These are phyloP conservation scores for Vulpes ferrilata DNA, from an alignment of 2,113 vertebrate species.

Conservation along the genomic window DNA sequence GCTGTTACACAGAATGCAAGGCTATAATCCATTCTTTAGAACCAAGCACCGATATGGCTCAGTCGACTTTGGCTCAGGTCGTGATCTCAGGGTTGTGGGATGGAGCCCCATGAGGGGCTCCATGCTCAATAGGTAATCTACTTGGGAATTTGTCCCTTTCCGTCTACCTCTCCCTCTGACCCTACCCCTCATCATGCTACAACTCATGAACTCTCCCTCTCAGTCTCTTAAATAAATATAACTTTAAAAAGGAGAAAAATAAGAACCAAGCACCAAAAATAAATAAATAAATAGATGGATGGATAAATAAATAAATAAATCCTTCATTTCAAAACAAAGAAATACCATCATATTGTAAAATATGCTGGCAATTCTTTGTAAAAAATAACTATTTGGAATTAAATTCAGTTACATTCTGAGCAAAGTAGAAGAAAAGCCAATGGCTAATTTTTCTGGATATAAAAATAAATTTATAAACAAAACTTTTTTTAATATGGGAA, in stretches of 20 bases:
- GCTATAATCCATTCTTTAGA: neutral
- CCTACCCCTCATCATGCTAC: neutral
- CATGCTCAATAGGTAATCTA: neutral
- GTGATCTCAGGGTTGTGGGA: neutral
- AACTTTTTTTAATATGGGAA: neutral
- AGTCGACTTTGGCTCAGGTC: neutral
- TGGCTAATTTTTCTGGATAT: neutral
- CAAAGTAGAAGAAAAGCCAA: neutral
- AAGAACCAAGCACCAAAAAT: neutral
- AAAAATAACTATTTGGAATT: neutral
- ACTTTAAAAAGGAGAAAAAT: neutral
- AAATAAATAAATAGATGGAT: too few relatives aligned
- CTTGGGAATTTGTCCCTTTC: neutral
- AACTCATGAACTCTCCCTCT: neutral
- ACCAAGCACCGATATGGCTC: neutral
- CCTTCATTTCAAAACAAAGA: neutral
- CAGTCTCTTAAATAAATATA: neutral
- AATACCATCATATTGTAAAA: neutral
- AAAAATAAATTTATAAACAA: neutral
- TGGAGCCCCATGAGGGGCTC: neutral
- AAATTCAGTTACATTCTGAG: neutral
- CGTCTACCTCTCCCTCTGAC: neutral
- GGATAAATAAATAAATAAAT: neutral
- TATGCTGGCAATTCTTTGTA: neutral
- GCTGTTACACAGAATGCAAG: neutral